Evolutionary conservation across 2,888 invertebrate species (phyloP).

Genomic region (Nemotelus nigrinus): DNA sequence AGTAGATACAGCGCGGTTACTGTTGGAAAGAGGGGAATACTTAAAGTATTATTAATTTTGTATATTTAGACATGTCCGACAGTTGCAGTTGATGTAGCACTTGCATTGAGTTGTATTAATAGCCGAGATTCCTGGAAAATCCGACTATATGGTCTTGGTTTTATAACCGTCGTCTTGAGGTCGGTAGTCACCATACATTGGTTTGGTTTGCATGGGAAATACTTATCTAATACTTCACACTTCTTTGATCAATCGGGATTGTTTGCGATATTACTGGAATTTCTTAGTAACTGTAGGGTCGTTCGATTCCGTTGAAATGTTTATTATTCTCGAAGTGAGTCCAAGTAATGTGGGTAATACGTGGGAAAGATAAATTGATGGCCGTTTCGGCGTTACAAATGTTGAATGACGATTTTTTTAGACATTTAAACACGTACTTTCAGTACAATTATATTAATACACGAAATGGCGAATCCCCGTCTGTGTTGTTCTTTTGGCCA

Average conservation of each 20-base stretch:
- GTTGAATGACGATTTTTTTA: no score
- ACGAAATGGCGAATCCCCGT: no score
- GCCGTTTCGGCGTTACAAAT: no score
- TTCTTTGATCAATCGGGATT: slow-evolving; percentile 28
- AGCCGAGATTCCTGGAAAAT: slow-evolving; percentile 27
- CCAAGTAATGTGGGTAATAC: no score
- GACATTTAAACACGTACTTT: no score
- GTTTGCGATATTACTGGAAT: neutral
- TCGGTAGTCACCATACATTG: neutral
- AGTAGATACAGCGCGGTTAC: no score
- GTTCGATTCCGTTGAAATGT: slow-evolving; percentile 3
- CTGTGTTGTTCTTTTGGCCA: no score
- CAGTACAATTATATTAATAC: no score
- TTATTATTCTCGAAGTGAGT: slow-evolving; percentile 6
- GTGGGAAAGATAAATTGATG: no score
- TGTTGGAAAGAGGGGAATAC: no score
- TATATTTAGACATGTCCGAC: slow-evolving; percentile 7
- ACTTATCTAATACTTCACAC: slow-evolving; percentile 32
- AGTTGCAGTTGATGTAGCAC: slow-evolving; percentile 2
- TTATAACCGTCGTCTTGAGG: no score
- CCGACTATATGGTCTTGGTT: no score
- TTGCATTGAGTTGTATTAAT: slow-evolving; percentile 23
- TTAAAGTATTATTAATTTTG: neutral
- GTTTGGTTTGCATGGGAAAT: slow-evolving; percentile 16
- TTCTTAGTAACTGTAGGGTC: slow-evolving; percentile 6